Conservation (phyloP, 2,113 vertebrate genomes). For the Sigmodon hispidus region DNA sequence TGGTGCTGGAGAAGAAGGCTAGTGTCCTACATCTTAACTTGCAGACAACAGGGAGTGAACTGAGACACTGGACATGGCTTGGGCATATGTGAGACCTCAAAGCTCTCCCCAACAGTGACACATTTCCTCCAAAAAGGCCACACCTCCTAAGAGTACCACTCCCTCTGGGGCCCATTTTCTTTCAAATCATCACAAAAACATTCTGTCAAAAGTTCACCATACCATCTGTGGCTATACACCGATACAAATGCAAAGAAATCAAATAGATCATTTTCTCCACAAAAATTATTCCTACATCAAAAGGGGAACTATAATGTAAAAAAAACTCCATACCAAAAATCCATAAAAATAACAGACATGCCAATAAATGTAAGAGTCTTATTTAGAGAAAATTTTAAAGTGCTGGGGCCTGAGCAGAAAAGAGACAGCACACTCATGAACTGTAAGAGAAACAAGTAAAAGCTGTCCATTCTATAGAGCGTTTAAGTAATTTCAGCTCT, state of each 20-base stretch:
- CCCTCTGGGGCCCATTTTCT: neutral
- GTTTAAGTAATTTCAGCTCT: constrained; percentile 27
- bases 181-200: neutral
- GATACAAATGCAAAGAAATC: neutral
- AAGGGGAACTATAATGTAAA: neutral
- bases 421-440: neutral
- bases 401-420: neutral
- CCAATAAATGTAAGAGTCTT: neutral
- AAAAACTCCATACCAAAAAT: neutral
- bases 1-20: neutral
- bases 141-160: neutral
- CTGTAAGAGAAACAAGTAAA: neutral
- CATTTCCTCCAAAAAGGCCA: neutral
- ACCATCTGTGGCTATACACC: neutral
- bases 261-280: neutral
- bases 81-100: neutral
- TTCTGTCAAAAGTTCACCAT: neutral
- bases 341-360: neutral
- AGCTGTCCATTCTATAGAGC: neutral
- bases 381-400: constrained; percentile 20
- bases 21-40: neutral
- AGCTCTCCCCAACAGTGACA: neutral
- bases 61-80: neutral
- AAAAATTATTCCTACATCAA: neutral
- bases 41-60: neutral